Base-by-base conservation (phyloP, 1,140 invertebrate species). In the Galleria mellonella region DNA sequence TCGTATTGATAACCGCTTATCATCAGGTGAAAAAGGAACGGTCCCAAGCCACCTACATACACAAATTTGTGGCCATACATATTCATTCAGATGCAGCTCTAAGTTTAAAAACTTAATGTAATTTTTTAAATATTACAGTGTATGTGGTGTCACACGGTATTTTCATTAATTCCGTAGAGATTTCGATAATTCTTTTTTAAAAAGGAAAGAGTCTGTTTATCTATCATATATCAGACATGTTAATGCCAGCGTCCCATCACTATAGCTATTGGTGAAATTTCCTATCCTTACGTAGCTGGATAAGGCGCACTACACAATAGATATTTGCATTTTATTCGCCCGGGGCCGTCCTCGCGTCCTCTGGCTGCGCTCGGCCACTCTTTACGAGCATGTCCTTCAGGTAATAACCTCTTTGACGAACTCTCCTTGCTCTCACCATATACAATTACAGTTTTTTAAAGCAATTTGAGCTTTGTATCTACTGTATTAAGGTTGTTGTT, bases 321-420 rank as follows among this genome's bases (percentile, higher is more conserved):
- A 63, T 71, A 79, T 83, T 79, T 79, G 77, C 77, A 79, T 83
- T 75, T 74, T 72, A 69, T 67, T 66, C 68, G 69, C 68, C 59
- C 50, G 57, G 56, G 62, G 69, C 69, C 56, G 40, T 60, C 60
- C 55, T 39, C 44, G 41, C 40, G 13, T 30, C 32, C 42, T 48
- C 39, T 2, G 17, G 17, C 17, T 23, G 2, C 17, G 17, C 17
- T 23, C 37, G 47, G 43, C 43, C 51, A 60, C 56, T 62, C 65
- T 73, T 81, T 77, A 23, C 17, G 17, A 23, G 17, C 6, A 83
- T 78, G 62, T 74, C 66, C 62, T 73, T 74, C 78, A 83, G 78
- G 78, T 83, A 83, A 77, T 83, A 83, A 79, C 78, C 65, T 73
- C 75, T 72, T 79, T 79, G 73, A 79, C 69, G 62, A 69, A 73